Conservation (phyloP, 1,140 invertebrate species). For the Myzus persicae region DNA sequence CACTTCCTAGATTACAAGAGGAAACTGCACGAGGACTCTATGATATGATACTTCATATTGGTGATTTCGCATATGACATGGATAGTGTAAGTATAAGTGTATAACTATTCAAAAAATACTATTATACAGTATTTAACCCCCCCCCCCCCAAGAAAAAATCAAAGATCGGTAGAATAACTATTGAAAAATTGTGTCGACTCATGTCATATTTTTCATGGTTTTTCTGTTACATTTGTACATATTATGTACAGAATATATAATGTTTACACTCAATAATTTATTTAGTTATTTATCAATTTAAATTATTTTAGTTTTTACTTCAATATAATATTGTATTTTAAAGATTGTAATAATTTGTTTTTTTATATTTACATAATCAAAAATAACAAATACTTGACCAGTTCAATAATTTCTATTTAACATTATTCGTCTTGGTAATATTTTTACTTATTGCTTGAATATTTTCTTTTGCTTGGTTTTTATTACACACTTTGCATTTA, state of each 20-base stretch:
- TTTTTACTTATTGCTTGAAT: not conserved
- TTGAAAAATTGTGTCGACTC: not conserved
- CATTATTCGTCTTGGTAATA: not conserved
- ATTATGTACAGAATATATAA: not conserved
- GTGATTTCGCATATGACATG: conserved; percentile 97
- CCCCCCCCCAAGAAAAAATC: too few relatives aligned
- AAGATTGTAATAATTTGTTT: not conserved
- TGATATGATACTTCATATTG: conserved; percentile 90
- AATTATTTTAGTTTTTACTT: too few relatives aligned
- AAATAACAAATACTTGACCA: not conserved
- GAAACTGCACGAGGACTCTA: conserved; percentile 83
- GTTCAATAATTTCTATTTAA: not conserved
- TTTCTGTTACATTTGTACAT: not conserved
- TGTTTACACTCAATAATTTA: not conserved
- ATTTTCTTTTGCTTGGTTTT: not conserved
- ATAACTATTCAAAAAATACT: not conserved
- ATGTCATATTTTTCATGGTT: not conserved
- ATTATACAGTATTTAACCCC: not conserved
- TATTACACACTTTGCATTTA: too few relatives aligned
- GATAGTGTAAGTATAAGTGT: conserved; percentile 69
- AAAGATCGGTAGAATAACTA: not conserved
- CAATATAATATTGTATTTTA: not conserved
- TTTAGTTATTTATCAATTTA: not conserved
- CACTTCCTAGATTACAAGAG: conserved; percentile 80
- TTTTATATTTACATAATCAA: not conserved